These are phyloP conservation scores for Halichondria panicea DNA, from an alignment of 37 sponge, comb jelly and placozoan genomes.

Conservation along the genomic window DNA sequence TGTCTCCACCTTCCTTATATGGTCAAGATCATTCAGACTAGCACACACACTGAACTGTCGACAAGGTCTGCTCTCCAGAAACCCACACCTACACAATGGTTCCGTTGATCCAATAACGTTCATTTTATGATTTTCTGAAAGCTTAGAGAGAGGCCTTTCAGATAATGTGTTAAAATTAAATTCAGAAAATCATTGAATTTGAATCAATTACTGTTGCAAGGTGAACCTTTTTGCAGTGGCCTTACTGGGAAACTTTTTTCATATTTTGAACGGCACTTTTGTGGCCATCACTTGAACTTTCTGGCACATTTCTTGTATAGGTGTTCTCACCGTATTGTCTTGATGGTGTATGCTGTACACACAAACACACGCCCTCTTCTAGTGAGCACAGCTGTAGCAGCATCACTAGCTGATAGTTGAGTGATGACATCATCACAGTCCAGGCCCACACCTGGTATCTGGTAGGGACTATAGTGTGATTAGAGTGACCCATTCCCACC, in stretches of 20 bases:
- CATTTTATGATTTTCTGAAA: not conserved
- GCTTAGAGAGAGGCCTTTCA: not conserved
- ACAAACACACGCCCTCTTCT: constrained; percentile 52
- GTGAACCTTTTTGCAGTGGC: not conserved
- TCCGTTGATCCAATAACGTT: not conserved
- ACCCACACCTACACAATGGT: constrained; percentile 30
- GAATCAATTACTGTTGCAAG: no score
- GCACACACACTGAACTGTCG: constrained; percentile 75
- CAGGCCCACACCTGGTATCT: constrained; percentile 63
- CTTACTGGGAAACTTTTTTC: not conserved
- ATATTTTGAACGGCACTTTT: not conserved
- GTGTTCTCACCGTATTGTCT: constrained; percentile 45
- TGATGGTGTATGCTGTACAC: constrained; percentile 55
- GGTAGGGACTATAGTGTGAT: no score
- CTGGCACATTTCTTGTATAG: no score
- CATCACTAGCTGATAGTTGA: constrained; percentile 70
- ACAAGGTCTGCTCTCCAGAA: constrained; percentile 40
- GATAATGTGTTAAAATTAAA: not conserved
- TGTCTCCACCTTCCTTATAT: constrained; percentile 39
- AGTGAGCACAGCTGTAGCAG: constrained; percentile 71
- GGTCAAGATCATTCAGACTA: constrained; percentile 59
- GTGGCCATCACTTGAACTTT: not conserved
- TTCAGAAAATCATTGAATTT: no score
- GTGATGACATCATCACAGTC: constrained; percentile 53
- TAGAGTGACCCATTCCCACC: no score